Evolutionary conservation across 2,888 invertebrate species (phyloP), one percentile per base, ranked within the genome.

Genomic region (Saturnia japonica): DNA sequence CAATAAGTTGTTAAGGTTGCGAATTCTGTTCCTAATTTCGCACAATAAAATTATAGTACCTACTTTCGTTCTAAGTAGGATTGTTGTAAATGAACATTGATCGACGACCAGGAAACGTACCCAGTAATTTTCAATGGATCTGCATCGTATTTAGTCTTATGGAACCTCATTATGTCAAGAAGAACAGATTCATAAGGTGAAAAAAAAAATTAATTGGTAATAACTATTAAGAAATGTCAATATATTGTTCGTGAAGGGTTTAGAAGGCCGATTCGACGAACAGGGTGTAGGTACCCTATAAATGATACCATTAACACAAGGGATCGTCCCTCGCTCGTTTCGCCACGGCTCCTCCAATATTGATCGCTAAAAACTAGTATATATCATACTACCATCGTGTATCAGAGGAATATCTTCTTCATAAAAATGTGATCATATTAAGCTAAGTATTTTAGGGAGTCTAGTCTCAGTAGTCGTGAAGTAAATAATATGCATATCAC

Each of bases 261-360:
- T 77, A 76, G 77, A 75, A 80, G 79, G 73, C 54, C 77, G 79
- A 80, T 80, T 78, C 79, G 75, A 70, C 79, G 76, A 79, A 77
- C 82, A 82, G 82, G 83, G 81, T 82, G 84, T 34, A 34, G 34
- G 34, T 82, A 64, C 83, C 84, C 82, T 86, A 85, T 84, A 85
- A 87, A 87, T 86, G 85, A 86, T 84, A 82, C 86, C 84, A 87
- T 87, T 88, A 87, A 80, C 83, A 83, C 85, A 77, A 77, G 85
- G 85, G 85, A 80, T 84, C 82, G 82, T 82, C 86, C 85, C 87
- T 83, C 87, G 83, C 84, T 77, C 81, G 76, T 82, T 84, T 77
- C 81, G 76, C 78, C 80, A 82, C 75, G 69, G 76, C 85, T 80
- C 79, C 78, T 79, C 77, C 82, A 80, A 82, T 88, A 88, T 88